Conservation (phyloP, 1,140 invertebrate genomes). For the Hermatobates lingyangjiaoensis region DNA sequence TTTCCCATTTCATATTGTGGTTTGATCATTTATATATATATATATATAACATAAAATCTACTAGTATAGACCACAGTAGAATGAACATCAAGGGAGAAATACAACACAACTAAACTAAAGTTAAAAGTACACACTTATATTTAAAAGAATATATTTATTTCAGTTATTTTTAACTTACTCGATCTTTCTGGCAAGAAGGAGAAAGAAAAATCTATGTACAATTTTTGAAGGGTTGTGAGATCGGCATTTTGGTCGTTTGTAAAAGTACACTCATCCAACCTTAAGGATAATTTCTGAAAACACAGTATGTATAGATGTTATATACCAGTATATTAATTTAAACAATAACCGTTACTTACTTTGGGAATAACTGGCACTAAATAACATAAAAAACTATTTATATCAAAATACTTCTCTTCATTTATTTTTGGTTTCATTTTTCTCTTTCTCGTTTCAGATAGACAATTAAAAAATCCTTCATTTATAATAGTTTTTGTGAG, state of each 20-base stretch:
- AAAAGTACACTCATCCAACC: slow-evolving; percentile 10
- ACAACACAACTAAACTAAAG: no score
- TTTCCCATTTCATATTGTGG: no score
- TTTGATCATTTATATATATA: no score
- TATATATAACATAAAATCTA: no score
- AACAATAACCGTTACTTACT: slow-evolving; percentile 23
- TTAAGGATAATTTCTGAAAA: slow-evolving; percentile 11
- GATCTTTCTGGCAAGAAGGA: background rate
- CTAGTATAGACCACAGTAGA: no score
- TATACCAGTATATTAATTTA: background rate
- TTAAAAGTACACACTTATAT: no score
- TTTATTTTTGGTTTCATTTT: background rate
- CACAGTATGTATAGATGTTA: background rate
- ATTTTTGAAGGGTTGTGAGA: slow-evolving; percentile 27
- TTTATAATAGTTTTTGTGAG: slow-evolving; percentile 43
- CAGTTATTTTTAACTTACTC: slow-evolving; percentile 1
- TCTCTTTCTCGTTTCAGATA: no score
- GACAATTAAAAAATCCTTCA: slow-evolving; percentile 36
- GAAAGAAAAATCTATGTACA: slow-evolving; percentile 13
- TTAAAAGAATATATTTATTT: no score
- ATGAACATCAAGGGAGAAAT: no score
- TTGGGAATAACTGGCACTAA: slow-evolving; percentile 54
- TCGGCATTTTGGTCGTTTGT: slow-evolving; percentile 10
- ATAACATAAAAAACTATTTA: slow-evolving; percentile 26
- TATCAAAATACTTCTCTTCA: slow-evolving; percentile 12